These are phyloP conservation scores for Gymnoscopelus microlampas DNA, from an alignment of 2,797 vertebrate genomes.

Conservation along the genomic window DNA sequence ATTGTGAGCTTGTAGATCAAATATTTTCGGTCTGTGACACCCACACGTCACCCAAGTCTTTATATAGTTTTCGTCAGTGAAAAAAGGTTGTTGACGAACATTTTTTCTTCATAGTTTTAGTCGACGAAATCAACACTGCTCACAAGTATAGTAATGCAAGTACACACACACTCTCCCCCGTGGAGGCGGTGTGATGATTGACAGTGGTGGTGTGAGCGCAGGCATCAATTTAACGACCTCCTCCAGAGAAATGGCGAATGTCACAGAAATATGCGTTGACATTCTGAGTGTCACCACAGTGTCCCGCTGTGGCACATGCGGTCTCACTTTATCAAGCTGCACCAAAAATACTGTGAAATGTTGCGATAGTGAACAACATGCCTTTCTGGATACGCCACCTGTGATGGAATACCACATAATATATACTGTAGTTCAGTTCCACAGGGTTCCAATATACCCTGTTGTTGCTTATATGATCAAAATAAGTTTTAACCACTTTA, in stretches of 20 bases:
- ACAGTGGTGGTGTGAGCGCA: slow-evolving; percentile 56
- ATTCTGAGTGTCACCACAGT: slow-evolving; percentile 40
- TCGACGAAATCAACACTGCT: no score
- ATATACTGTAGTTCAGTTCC: no score
- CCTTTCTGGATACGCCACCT: slow-evolving; percentile 1
- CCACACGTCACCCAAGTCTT: no score
- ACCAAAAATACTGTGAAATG: slow-evolving; percentile 18
- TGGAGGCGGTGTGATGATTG: slow-evolving; percentile 47
- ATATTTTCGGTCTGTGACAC: no score
- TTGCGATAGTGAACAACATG: slow-evolving; percentile 28
- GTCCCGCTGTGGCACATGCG: slow-evolving; percentile 33
- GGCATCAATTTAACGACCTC: slow-evolving; percentile 39
- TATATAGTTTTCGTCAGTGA: no score
- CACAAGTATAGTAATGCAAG: no score
- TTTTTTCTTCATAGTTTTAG: no score
- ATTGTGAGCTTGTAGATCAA: no score
- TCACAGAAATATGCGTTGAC: slow-evolving; percentile 58
- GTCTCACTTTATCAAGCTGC: slow-evolving; percentile 14
- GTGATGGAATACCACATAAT: background rate
- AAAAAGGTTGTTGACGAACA: no score
- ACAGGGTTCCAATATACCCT: no score
- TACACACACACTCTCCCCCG: slow-evolving; percentile 27
- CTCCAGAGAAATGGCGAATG: slow-evolving; percentile 25
- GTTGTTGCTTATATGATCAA: no score
- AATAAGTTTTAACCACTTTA: no score